phyloP scores from a whole-genome alignment of 2,797 vertebrate genomes.

The Lindbergichthys nudifrons region DNA sequence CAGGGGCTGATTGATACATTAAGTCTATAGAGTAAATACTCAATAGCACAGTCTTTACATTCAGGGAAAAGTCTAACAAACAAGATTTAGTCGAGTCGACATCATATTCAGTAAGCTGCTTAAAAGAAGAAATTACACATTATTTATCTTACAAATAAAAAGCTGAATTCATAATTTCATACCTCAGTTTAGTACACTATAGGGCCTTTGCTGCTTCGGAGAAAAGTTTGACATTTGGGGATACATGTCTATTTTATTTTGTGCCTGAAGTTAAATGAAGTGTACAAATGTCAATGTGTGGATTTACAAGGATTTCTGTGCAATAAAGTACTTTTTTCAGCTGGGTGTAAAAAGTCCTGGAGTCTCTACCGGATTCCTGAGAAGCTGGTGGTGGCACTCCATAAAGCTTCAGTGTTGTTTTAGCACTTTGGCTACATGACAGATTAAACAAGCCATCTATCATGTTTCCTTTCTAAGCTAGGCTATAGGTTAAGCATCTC shows the following conservation, averaged over 20 bases:
- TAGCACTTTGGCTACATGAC: not conserved
- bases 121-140: not conserved
- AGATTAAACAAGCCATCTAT: not conserved
- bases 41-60: not conserved
- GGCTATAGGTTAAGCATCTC: not conserved
- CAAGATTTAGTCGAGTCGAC: not conserved
- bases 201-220: not conserved
- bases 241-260: too few species aligned
- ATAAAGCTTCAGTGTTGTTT: not conserved
- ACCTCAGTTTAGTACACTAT: not conserved
- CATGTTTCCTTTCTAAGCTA: not conserved
- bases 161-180: not conserved
- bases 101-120: not conserved
- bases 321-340: too few species aligned
- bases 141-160: not conserved
- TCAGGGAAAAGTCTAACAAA: not conserved
- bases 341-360: too few species aligned
- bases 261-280: not conserved
- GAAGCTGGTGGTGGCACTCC: not conserved
- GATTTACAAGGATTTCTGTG: too few species aligned
- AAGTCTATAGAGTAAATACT: not conserved
- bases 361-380: too few species aligned
- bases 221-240: not conserved
- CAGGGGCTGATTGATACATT: not conserved
- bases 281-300: not conserved